Conservation (phyloP, 2,797 vertebrate genomes). For the Limnodromus scolopaceus region DNA sequence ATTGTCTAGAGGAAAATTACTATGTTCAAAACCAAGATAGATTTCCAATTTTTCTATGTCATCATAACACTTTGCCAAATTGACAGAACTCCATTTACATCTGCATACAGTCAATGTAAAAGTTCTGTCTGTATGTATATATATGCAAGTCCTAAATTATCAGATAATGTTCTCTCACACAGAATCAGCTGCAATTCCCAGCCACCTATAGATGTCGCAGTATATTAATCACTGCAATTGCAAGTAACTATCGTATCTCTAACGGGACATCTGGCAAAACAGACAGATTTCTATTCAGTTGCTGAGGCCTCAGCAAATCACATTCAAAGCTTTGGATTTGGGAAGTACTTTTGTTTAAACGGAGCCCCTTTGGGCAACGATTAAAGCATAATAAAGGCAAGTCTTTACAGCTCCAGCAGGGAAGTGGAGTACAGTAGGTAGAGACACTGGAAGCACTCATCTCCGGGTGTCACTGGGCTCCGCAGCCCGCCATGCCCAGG, state of each 20-base stretch:
- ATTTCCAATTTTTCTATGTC: background rate
- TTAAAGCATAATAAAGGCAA: conserved; percentile 22
- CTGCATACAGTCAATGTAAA: background rate
- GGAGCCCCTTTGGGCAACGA: conserved; percentile 14
- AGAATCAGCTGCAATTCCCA: conserved; percentile 7
- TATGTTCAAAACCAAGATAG: background rate
- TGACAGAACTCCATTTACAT: background rate
- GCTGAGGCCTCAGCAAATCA: conserved; percentile 16
- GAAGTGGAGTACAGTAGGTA: background rate
- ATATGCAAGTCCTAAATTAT: background rate
- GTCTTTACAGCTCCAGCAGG: background rate
- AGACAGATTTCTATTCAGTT: conserved; percentile 5
- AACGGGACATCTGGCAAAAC: conserved; percentile 20
- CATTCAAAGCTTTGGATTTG: conserved; percentile 14
- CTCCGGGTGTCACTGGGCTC: conserved; percentile 20
- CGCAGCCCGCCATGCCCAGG: background rate
- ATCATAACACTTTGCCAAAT: background rate
- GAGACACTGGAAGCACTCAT: conserved; percentile 34
- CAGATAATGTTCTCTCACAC: background rate
- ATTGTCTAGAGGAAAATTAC: background rate
- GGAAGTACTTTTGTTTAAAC: conserved; percentile 38
- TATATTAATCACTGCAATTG: conserved; percentile 36
- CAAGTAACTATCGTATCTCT: conserved; percentile 23
- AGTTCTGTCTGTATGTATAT: background rate
- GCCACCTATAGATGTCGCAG: conserved; percentile 1